Evolutionary conservation across 1,140 invertebrate genomes (phyloP).

Genomic region (Kradibia gibbosae): DNA sequence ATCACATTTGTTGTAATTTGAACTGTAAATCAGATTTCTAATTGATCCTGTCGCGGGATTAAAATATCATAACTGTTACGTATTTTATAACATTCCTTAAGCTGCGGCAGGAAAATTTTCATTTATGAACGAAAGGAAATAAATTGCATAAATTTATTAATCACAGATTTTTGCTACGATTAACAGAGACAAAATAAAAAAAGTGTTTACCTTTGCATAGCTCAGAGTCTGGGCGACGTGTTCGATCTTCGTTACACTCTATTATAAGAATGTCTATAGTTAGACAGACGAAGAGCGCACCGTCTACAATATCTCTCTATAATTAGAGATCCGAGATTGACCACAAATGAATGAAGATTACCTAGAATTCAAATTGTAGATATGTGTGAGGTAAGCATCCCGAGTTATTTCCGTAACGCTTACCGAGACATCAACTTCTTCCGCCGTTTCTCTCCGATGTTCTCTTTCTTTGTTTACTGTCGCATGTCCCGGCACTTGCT

Average conservation of each 20-base stretch:
- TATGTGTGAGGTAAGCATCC: neutral
- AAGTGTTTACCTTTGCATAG: neutral
- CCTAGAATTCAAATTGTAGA: slow-evolving; percentile 12
- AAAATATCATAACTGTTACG: too few species aligned
- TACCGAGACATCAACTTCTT: neutral
- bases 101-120: too few species aligned
- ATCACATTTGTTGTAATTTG: too few species aligned
- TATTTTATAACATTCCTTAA: too few species aligned
- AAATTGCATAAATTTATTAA: neutral
- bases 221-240: neutral
- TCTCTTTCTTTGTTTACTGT: neutral
- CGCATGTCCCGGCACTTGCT: neutral
- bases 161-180: neutral
- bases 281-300: neutral
- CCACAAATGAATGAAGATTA: slow-evolving; percentile 43
- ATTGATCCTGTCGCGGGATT: too few species aligned
- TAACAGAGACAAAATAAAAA: neutral
- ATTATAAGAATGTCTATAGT: slow-evolving; percentile 27
- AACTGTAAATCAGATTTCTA: too few species aligned
- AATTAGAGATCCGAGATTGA: slow-evolving; percentile 36
- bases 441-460: neutral
- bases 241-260: slow-evolving; percentile 23
- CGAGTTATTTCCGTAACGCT: neutral
- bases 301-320: slow-evolving; percentile 27
- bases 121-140: neutral